These are phyloP conservation scores for Copsychus sechellarum DNA, from an alignment of 2,113 vertebrate species.

Conservation along the genomic window DNA sequence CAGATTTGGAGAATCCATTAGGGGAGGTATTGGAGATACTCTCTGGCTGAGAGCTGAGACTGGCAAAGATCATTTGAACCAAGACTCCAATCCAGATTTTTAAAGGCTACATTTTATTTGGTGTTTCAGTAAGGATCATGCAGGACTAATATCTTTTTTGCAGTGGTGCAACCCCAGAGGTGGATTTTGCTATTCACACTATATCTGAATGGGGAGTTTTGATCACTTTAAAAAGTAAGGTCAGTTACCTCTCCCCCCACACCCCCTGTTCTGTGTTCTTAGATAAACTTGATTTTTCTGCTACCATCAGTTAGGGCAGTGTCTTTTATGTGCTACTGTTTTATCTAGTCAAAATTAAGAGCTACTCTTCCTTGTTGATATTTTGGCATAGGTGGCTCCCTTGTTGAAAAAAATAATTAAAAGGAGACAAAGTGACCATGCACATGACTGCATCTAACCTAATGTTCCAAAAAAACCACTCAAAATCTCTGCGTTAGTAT, in stretches of 20 bases:
- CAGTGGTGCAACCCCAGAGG: background rate
- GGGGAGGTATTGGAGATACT: background rate
- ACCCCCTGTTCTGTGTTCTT: background rate
- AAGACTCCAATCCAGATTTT: background rate
- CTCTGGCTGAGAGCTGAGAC: background rate
- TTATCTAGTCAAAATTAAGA: background rate
- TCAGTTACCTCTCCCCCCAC: background rate
- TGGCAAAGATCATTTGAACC: background rate
- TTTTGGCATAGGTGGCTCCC: background rate
- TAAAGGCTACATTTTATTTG: background rate
- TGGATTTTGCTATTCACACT: background rate
- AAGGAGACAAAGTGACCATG: background rate
- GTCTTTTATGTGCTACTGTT: background rate
- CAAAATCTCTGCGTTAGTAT: background rate
- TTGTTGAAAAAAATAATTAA: background rate
- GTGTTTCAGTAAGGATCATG: background rate
- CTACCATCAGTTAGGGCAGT: background rate
- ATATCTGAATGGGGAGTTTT: background rate
- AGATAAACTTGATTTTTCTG: background rate
- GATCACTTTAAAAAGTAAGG: background rate
- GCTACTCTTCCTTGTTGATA: background rate
- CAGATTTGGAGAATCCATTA: background rate
- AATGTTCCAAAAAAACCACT: background rate
- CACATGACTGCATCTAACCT: background rate
- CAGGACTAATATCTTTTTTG: background rate